Evolutionary conservation across 2,888 invertebrate genomes (phyloP), one percentile per base, ranked within the genome.

Genomic region (Erebia aethiops): DNA sequence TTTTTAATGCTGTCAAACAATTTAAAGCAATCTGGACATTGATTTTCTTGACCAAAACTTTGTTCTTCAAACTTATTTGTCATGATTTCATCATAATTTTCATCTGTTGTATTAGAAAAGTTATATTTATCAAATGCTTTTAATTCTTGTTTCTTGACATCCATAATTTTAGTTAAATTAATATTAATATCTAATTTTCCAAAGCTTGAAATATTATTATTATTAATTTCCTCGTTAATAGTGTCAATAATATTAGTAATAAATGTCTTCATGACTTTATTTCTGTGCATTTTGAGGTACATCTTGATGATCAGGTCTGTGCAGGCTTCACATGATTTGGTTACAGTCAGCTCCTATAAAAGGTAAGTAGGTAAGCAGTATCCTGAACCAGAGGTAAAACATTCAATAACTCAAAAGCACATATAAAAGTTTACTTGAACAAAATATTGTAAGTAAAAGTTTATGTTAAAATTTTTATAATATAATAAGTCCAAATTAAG

Each of bases 1-100:
- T 74, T 79, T 75, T 81, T 81, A 7, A 83, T 62, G 75, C 85
- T 83, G 26, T 80, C 35, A n/a, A 88, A 73, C 5, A 71, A 68
- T 80, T 86, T 87, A 5, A 69, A 78, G 68, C 88, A 88, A 61
- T 82, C 72, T 1, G 81, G 81, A 72, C 87, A 88, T 68, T 81
- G 77, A 61, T 81, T 82, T 71, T 77, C 71, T 70, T 63, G 78
- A 52, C 84, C 84, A 49, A 79, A 77, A 73, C 77, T 77, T 49
- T 46, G 46, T 13, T 73, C 74, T 18, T 70, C 65, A 52, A 75
- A 76, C 21, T 69, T 67, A 46, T 71, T 46, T 10, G 51, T 0
- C 4, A 46, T 11, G 54, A 16, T 66, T 51, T 73, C 35, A 56
- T 56, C 16, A 65, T 62, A 49, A 21, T 8, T 62, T 21, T 49